Conservation (phyloP, 2,113 vertebrate genomes). For the Odontophorus gujanensis region DNA sequence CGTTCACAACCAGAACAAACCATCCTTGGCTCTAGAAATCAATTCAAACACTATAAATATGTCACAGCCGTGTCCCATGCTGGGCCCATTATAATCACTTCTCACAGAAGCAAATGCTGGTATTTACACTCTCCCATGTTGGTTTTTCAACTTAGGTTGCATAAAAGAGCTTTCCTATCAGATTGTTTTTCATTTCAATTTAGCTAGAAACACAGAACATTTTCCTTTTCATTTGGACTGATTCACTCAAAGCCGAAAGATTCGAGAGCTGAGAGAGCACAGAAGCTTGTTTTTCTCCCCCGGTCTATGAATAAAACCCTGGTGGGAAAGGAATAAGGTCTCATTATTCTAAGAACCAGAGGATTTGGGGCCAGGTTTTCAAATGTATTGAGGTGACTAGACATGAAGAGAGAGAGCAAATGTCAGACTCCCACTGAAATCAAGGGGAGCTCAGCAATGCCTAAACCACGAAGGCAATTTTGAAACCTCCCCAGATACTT, state of each 20-base stretch:
- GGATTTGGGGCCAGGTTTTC: background rate
- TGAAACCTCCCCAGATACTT: background rate
- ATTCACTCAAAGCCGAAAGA: background rate
- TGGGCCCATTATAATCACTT: background rate
- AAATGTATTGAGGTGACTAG: background rate
- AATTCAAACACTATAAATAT: background rate
- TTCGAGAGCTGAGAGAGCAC: background rate
- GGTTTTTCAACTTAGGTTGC: background rate
- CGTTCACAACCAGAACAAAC: background rate
- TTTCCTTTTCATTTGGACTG: background rate
- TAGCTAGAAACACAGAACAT: background rate
- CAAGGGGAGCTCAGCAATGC: background rate
- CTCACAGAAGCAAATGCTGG: background rate
- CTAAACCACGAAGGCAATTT: background rate
- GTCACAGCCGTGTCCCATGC: fast-evolving
- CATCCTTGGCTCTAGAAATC: background rate
- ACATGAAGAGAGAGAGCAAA: background rate
- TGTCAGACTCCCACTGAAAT: background rate
- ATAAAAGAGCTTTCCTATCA: background rate
- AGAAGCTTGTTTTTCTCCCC: background rate
- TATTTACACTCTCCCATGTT: background rate
- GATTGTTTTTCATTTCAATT: background rate
- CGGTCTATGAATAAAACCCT: background rate
- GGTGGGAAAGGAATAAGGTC: background rate
- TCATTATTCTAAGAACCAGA: background rate